These are phyloP conservation scores for Vanessa tameamea DNA, from an alignment of 1,140 invertebrate species.

Conservation along the genomic window DNA sequence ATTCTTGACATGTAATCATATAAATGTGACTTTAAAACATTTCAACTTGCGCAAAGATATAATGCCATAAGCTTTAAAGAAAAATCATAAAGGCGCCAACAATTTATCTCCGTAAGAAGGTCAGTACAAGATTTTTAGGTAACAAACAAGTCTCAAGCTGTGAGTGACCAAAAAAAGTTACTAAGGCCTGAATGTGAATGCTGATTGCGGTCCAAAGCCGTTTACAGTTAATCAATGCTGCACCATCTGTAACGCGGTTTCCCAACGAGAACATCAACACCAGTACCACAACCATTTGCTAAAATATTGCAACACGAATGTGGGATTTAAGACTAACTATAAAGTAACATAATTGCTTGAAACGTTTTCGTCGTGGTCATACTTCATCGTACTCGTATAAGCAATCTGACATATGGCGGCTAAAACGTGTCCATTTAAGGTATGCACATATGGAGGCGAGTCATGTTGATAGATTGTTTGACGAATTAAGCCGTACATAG, in stretches of 20 bases:
- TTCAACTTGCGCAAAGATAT: slow-evolving; percentile 19
- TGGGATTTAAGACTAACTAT: slow-evolving; percentile 13
- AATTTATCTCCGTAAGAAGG: slow-evolving; percentile 42
- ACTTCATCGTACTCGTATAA: slow-evolving; percentile 27
- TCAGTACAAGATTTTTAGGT: slow-evolving; percentile 41
- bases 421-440: slow-evolving; percentile 66
- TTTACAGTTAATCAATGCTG: slow-evolving; percentile 66
- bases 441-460: slow-evolving; percentile 53
- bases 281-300: slow-evolving; percentile 12
- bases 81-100: slow-evolving; percentile 38
- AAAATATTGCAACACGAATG: slow-evolving; percentile 25
- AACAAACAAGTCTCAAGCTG: slow-evolving; percentile 47
- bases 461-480: slow-evolving; percentile 53
- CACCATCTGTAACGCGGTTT: slow-evolving; percentile 60
- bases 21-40: slow-evolving; percentile 10
- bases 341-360: slow-evolving; percentile 34
- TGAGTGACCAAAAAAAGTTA: slow-evolving; percentile 46
- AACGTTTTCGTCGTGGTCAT: slow-evolving; percentile 24
- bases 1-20: neutral
- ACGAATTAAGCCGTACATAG: slow-evolving; percentile 54
- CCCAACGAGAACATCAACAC: slow-evolving; percentile 38
- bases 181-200: slow-evolving; percentile 48
- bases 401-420: slow-evolving; percentile 64
- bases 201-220: slow-evolving; percentile 60
- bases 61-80: slow-evolving; percentile 23